Base-by-base conservation (phyloP, 2,888 invertebrate genomes). In the Hedychridium roseum region DNA sequence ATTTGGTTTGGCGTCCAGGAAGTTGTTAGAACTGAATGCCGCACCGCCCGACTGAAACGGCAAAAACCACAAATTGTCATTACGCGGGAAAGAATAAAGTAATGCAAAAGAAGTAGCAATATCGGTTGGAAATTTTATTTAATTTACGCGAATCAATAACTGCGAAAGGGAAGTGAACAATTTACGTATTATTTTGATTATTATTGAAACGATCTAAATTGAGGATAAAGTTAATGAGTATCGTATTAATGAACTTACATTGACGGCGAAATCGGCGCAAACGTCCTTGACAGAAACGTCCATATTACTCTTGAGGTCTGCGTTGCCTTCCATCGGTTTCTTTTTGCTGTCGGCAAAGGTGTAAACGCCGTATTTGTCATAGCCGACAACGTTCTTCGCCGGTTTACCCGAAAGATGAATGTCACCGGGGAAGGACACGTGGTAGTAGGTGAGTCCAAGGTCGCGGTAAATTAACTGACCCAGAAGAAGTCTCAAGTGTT, bases 181-280 rank as follows among this genome's bases (percentile, higher is more conserved):
- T 15, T 30, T 14, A 12, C 9, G 11, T 6, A 35, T 18, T 9
- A 4, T 20, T 15, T 20, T 15, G 3, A 18, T 30, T 26, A 17
- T 12, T 46, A n/a, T 21, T 7, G n/a, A 4, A 31, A 31, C 31
- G 31, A 4, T 7, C n/a, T n/a, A n/a, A n/a, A n/a, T n/a, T n/a
- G n/a, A n/a, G n/a, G n/a, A n/a, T n/a, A n/a, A n/a, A n/a, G n/a
- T n/a, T n/a, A 9, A 7, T 6, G 28, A 12, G 12, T 21, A n/a
- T 35, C 11, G 15, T 11, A 21, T 14, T 16, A 31, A 43, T 16
- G 32, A 37, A 81, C 84, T 84, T 66, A 89, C 88, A 45, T 81
- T 78, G 47, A 87, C 80, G 6, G 87, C 83, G 60, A 88, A 86
- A 50, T 86, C 85, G 23, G 86, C 82, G 76, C 92, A 92, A 63